Conservation (phyloP, 2,888 invertebrate species). For the Orchestes rusci region DNA sequence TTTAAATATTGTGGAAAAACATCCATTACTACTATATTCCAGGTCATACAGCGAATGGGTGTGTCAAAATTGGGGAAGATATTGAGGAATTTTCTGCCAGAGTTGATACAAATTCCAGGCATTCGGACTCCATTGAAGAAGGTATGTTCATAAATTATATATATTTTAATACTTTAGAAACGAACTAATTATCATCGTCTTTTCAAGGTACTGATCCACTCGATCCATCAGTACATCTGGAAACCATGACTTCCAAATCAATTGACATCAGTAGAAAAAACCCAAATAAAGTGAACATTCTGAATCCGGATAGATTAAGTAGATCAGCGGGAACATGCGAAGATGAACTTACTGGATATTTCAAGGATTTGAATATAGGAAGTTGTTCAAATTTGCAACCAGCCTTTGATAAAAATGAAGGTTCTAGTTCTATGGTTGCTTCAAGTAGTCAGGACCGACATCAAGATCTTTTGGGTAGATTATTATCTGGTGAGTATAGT, state of each 20-base stretch:
- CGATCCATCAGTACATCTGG: constrained; percentile 30
- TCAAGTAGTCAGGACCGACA: no score
- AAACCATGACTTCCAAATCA: constrained; percentile 20
- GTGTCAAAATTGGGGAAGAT: constrained; percentile 17
- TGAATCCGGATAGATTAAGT: constrained; percentile 27
- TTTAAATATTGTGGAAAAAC: no score
- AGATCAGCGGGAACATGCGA: constrained; percentile 7
- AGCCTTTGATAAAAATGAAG: no score
- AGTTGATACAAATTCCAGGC: background rate
- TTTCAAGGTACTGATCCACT: constrained; percentile 39
- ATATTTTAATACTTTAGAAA: background rate
- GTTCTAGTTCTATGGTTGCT: no score
- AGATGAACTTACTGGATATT: no score
- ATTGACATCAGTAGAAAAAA: constrained; percentile 23
- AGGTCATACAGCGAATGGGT: no score
- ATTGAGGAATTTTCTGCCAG: constrained; percentile 10
- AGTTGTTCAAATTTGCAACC: no score
- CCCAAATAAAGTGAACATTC: constrained; percentile 30
- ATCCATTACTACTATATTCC: no score
- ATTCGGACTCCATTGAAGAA: constrained; percentile 33
- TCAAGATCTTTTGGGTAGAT: no score
- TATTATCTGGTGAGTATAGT: no score
- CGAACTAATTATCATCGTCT: background rate
- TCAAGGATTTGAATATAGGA: no score
- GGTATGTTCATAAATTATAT: constrained; percentile 2